Base-by-base conservation (phyloP, 2,113 vertebrate species). In the Turnix velox region DNA sequence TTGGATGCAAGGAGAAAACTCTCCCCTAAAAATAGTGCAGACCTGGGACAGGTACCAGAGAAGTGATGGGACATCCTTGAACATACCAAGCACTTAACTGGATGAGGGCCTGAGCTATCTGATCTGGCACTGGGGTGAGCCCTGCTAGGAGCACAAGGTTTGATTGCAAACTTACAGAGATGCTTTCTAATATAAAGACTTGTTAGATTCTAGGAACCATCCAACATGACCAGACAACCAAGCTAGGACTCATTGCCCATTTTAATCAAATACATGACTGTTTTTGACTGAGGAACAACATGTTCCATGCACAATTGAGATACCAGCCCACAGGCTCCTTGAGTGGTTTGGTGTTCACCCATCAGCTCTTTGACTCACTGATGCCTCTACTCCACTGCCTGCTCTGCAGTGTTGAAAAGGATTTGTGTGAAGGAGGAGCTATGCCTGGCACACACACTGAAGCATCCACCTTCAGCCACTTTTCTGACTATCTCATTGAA, bases 1-100 rank as follows among this genome's bases (percentile, higher is more conserved):
- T 14, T 74, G 35, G 15, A 39, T 37, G 5, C 17, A 31, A 72
- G n/a, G 30, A 59, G 33, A 87, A 72, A 78, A 42, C 48, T 43
- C 14, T 45, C 10, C 24, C 2, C 0, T 48, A 54, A 77, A 22
- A 80, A 31, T 54, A 76, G 16, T 24, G 45, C 19, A 68, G 30
- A 18, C 57, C 24, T 84, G 28, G 31, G 13, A 69, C 40, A 88
- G 45, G 18, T 18, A 43, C 8, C 33, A 61, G 74, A 87, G 59
- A 42, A 23, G 28, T 37, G 17, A 10, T 25, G 33, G 49, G 18
- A 69, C 31, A 3, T 37, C 39, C 31, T 58, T 62, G 42, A 77
- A 58, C 39, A 40, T 18, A 71, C 1, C 2, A 3, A 54, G 55
- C 9, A 39, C 9, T n/a, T 20, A 24, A 7, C 7, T 0, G 2